Evolutionary conservation across 2,888 invertebrate genomes (phyloP).

Genomic region (Tetanocera ferruginea): DNA sequence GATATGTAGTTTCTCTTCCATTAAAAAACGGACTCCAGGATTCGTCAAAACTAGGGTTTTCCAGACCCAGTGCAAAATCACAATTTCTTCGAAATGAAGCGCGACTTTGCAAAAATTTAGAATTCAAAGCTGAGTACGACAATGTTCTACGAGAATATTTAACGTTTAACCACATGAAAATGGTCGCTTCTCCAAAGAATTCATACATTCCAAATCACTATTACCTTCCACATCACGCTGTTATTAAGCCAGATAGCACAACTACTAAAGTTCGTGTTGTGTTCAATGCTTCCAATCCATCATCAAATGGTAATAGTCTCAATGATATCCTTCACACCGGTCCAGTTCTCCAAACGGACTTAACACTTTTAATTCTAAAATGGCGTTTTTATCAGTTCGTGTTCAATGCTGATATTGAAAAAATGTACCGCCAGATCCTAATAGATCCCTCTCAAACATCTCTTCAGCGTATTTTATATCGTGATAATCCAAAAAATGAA

Average conservation of each 20-base stretch:
- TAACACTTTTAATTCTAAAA: neutral
- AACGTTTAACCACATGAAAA: neutral
- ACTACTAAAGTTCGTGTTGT: no score
- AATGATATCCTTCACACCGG: neutral
- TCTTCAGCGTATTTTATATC: neutral
- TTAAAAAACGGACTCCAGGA: no score
- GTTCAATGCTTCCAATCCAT: no score
- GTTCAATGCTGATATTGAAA: no score
- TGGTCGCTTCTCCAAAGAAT: neutral
- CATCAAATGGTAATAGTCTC: neutral
- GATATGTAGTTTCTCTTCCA: no score
- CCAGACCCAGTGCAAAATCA: neutral
- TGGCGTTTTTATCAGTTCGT: no score
- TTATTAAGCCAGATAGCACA: no score
- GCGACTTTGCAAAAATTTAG: neutral
- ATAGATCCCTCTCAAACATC: no score
- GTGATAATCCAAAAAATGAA: neutral
- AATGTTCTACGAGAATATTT: neutral
- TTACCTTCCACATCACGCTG: neutral
- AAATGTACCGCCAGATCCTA: no score
- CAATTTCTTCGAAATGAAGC: conserved; percentile 6
- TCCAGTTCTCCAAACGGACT: neutral
- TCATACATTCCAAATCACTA: neutral
- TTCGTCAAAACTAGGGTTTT: neutral
- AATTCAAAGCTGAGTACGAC: neutral